phyloP scores from a whole-genome alignment of 2,888 invertebrate species.

The Druceiella hillmani region DNA sequence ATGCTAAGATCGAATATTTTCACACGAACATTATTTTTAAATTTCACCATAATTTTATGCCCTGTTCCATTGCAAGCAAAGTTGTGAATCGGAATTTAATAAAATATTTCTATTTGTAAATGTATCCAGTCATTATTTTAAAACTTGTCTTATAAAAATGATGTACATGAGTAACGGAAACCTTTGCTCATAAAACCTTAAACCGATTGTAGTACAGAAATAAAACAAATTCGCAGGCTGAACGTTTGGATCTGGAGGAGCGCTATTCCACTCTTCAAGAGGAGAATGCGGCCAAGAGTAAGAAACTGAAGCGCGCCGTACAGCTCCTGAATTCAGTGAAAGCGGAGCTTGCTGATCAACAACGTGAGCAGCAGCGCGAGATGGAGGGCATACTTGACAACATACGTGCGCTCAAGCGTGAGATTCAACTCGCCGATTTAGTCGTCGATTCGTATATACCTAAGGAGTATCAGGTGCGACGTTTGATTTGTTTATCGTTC shows the following conservation, averaged over 20 bases:
- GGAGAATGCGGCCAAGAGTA: slow-evolving; percentile 87
- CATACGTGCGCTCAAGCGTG: slow-evolving; percentile 82
- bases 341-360: slow-evolving; percentile 79
- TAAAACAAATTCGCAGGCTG: slow-evolving; percentile 65
- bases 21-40: too few species aligned
- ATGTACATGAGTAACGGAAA: too few species aligned
- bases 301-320: slow-evolving; percentile 87
- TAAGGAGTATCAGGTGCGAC: slow-evolving; percentile 75
- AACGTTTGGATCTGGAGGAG: slow-evolving; percentile 89
- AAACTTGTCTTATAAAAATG: too few species aligned
- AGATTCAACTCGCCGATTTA: slow-evolving; percentile 84
- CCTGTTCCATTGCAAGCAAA: too few species aligned
- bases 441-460: slow-evolving; percentile 94
- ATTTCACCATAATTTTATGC: too few species aligned
- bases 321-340: slow-evolving; percentile 81
- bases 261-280: slow-evolving; percentile 93
- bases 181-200: too few species aligned
- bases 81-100: too few species aligned
- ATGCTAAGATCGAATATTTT: too few species aligned
- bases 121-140: too few species aligned
- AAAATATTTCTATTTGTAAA: too few species aligned
- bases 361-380: slow-evolving; percentile 93
- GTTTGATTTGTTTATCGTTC: not conserved
- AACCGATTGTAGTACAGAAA: too few species aligned
- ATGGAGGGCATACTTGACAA: slow-evolving; percentile 95